Percentiles rank a stretch among this genome's conserved stretches.
Evolutionary conservation across 30 jellyfish, hydroid and myxozoan species (phyloP).

Genomic region (Aurelia sp.): DNA sequence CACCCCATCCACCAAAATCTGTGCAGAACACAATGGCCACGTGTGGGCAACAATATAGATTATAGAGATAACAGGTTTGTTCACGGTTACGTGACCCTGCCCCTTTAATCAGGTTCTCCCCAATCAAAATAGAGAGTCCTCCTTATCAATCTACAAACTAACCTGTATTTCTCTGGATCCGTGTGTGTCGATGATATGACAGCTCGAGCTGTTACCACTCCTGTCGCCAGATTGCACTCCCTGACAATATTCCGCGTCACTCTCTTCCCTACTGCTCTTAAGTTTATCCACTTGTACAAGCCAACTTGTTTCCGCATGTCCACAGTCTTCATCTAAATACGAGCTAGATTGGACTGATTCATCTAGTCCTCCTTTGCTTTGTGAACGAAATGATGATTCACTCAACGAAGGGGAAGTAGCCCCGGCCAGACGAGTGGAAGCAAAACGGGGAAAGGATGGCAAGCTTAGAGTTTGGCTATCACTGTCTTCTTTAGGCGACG

Average conservation of each 20-base stretch:
- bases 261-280: neutral
- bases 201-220: too few species aligned
- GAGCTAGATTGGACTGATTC: constrained; percentile 15
- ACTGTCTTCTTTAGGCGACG: constrained; percentile 27
- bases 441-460: constrained; percentile 55
- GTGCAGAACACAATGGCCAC: too few species aligned
- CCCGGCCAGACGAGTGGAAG: constrained; percentile 50
- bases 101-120: too few species aligned
- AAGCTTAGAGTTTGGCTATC: constrained; percentile 22
- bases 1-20: too few species aligned
- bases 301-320: constrained; percentile 77
- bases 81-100: too few species aligned
- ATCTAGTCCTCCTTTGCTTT: constrained; percentile 2
- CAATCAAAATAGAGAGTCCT: too few species aligned
- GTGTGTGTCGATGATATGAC: too few species aligned
- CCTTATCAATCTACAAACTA: too few species aligned
- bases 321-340: neutral
- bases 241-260: neutral
- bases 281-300: constrained; percentile 9
- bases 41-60: too few species aligned
- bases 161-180: too few species aligned
- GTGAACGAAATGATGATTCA: constrained; percentile 10
- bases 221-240: too few species aligned
- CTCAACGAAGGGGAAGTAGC: constrained; percentile 16
- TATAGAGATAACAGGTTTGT: too few species aligned